Evolutionary conservation across 1,140 invertebrate species (phyloP), one percentile per base, ranked within the genome.

Genomic region (Halesus radiatus): DNA sequence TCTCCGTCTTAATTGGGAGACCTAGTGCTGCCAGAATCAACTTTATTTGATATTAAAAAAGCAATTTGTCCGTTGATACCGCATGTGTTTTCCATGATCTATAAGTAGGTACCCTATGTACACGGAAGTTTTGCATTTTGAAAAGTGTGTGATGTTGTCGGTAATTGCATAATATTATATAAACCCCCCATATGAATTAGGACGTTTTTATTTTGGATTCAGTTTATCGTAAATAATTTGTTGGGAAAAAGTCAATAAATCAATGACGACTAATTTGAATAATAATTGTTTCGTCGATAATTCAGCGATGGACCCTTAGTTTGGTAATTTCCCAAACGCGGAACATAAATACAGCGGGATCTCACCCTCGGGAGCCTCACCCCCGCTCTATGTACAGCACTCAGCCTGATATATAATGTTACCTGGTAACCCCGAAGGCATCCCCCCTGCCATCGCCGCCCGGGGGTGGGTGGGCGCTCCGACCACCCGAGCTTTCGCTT

Each of bases 401-500:
- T 52, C 54, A 32, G 76, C 76, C 80, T 79, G 77, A 79, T 83
- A 83, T 83, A 80, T 80, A 80, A 80, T 72, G 82, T 83, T 83
- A 83, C 82, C 82, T 83, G 82, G 82, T 83, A 83, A 83, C 82
- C 79, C 76, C 82, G 82, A 80, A 68, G 64, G 56, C 16, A 56
- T 20, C 72, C 72, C 72, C 37, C 37, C 10, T 10, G 1, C 18
- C 75, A 20, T 37, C 64, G 52, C 37, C 74, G 18, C 72, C n/a
- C 37, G 70, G 16, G 45, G 22, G 52, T 20, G 37, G 50, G 37
- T 3, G 52, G 56, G 32, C 72, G 50, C 50, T 26, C 62, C 58
- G 45, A 45, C 70, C 52, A 29, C 64, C 77, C 72, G 52, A 45
- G 78, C 78, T 79, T 66, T 80, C 78, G 56, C 81, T 64, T 77